A percentile compares a stretch with the other conserved stretches of the same genome.
Conservation (phyloP, 2,113 vertebrate genomes). For the Cichladusa arquata region DNA sequence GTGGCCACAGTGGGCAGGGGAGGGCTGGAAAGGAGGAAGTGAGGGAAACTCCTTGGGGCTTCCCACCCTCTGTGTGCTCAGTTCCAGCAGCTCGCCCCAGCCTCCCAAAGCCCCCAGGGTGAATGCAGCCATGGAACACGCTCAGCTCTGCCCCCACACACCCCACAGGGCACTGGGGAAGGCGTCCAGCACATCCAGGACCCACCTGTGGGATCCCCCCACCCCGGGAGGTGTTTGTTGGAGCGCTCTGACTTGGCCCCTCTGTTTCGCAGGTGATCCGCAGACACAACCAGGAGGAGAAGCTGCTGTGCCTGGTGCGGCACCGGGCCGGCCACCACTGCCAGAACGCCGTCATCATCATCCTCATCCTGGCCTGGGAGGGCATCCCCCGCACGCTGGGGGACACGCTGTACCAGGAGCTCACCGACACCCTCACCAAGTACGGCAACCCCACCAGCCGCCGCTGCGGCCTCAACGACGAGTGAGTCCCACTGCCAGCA, state of each 20-base stretch:
- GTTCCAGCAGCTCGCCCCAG: background rate
- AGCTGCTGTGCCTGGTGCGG: slow-evolving; percentile 91
- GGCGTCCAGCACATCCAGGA: too few relatives aligned
- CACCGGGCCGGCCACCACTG: slow-evolving; percentile 92
- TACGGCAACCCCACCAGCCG: slow-evolving; percentile 94
- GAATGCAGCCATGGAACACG: too few relatives aligned
- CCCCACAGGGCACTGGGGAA: too few relatives aligned
- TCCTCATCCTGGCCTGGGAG: slow-evolving; percentile 97
- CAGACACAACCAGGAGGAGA: slow-evolving; percentile 87
- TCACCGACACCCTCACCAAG: slow-evolving; percentile 88
- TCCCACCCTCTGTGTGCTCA: rapidly evolving
- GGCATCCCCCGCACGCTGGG: slow-evolving; percentile 87
- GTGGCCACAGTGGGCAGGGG: rapidly evolving
- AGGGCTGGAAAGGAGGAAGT: background rate
- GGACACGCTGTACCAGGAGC: slow-evolving; percentile 89
- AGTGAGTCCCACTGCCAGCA: slow-evolving; percentile 73
- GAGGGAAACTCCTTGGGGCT: background rate
- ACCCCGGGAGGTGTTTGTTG: rapidly evolving
- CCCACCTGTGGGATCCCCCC: too few relatives aligned
- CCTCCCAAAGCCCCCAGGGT: background rate
- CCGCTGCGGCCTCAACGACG: slow-evolving; percentile 95
- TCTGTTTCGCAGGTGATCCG: slow-evolving; percentile 84
- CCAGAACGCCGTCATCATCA: slow-evolving; percentile 90
- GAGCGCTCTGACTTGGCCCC: background rate
- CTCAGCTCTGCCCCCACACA: background rate